These are phyloP conservation scores for Spea hammondii DNA, from an alignment of 2,797 vertebrate species.

Conservation along the genomic window DNA sequence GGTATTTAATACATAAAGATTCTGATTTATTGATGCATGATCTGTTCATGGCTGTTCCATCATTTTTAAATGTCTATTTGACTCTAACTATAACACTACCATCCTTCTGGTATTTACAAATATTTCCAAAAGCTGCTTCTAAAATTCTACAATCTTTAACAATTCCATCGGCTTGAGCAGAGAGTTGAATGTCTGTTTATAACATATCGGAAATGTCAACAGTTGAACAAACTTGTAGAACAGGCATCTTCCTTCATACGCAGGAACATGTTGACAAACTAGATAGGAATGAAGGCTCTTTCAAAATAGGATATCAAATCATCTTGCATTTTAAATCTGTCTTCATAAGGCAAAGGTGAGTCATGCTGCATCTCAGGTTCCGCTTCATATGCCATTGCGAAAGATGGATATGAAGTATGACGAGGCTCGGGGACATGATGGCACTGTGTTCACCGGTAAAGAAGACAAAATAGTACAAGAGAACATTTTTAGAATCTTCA, in stretches of 20 bases:
- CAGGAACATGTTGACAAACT: constrained; percentile 13
- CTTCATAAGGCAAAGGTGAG: constrained; percentile 4
- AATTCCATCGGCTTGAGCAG: not conserved
- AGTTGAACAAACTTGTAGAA: not conserved
- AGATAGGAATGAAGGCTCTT: not conserved
- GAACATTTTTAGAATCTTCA: not conserved
- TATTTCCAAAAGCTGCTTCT: too few relatives aligned
- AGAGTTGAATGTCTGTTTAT: not conserved
- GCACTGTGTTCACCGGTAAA: not conserved
- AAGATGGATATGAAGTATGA: constrained; percentile 15
- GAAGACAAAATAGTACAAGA: not conserved
- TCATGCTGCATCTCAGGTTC: constrained; percentile 9
- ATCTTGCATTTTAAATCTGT: constrained; percentile 11
- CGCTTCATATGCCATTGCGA: not conserved
- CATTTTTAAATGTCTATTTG: too few relatives aligned
- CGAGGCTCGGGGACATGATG: not conserved
- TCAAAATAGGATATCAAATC: constrained; percentile 15
- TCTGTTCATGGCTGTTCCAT: too few relatives aligned
- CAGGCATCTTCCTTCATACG: not conserved
- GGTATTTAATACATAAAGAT: too few relatives aligned
- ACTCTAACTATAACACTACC: too few relatives aligned
- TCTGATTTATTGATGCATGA: too few relatives aligned
- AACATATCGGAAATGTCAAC: not conserved
- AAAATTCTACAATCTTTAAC: too few relatives aligned
- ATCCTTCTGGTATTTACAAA: too few relatives aligned